Conservation (phyloP, 2,888 invertebrate species). For the Pyrrhosoma nymphula region DNA sequence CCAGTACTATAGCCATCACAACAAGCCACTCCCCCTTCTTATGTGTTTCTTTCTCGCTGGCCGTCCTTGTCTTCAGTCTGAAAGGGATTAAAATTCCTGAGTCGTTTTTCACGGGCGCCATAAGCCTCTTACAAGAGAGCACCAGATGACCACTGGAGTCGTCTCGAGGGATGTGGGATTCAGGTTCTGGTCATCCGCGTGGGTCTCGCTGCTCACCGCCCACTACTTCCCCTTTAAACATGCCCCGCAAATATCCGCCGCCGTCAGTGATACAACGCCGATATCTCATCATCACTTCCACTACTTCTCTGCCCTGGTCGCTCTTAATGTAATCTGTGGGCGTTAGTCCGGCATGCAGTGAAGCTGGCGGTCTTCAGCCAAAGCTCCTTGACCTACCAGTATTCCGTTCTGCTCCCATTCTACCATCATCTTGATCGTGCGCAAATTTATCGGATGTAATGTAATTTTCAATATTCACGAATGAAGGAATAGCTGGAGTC, state of each 20-base stretch:
- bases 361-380: not conserved
- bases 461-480: too few species aligned
- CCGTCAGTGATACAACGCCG: slow-evolving; percentile 26
- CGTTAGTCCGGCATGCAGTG: slow-evolving; percentile 11
- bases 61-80: not conserved
- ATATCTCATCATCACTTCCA: slow-evolving; percentile 1
- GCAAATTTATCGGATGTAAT: too few species aligned
- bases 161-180: not conserved
- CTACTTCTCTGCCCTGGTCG: not conserved
- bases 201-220: slow-evolving; percentile 12
- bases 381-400: not conserved
- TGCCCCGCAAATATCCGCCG: slow-evolving; percentile 49
- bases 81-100: not conserved
- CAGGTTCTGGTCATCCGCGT: slow-evolving; percentile 3
- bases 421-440: not conserved
- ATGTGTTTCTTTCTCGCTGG: not conserved
- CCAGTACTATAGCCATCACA: too few species aligned
- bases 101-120: not conserved
- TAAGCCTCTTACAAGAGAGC: not conserved
- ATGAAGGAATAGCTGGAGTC: too few species aligned
- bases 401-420: not conserved
- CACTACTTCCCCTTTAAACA: slow-evolving; percentile 16
- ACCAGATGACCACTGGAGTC: not conserved
- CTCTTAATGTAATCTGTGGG: slow-evolving; percentile 1
- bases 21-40: too few species aligned